Evolutionary conservation across 1,140 invertebrate species (phyloP), one percentile per base, ranked within the genome.

Genomic region (Conus betulinus): DNA sequence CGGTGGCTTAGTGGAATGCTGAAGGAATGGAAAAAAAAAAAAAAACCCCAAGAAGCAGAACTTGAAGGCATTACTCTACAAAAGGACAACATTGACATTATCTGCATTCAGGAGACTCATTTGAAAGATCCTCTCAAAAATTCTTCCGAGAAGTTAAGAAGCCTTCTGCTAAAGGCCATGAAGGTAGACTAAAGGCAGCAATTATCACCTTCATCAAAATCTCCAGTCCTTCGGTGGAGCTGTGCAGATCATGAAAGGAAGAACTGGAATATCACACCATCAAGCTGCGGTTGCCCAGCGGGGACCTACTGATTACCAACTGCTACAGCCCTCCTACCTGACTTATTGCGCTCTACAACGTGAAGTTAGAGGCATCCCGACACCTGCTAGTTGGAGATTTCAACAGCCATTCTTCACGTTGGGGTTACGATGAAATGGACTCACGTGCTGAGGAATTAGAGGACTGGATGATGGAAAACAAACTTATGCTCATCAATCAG

Each of bases 401-500:
- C 67, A 91, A 90, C 89, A 90, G 90, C 88, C 91, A 91, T 23
- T 92, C 91, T 17, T 87, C 89, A 81, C 90, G 89, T 84, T 92
- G 89, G 91, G 88, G 88, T 82, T 90, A 89, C 87, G 79, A 90
- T 20, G 51, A 87, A 55, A 83, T 90, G 15, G 79, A 90, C 79
- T 85, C 57, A 13, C 81, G 79, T 55, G 87, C 87, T 51, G 89
- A 90, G 51, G 79, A 90, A 71, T 57, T 90, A 55, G 87, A 90
- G 55, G 74, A 85, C 87, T 91, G 90, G 85, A 86, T 86, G 78
- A 79, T 83, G 51, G 55, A 71, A 39, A 82, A 88, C 78, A 55
- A 88, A 15, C 23, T 84, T 13, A 67, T n/a, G 11, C 52, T 84
- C 39, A 60, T 25, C 57, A 79, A 52, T 20, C 87, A 63, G 13